Conservation (phyloP, 2,888 invertebrate species). For the Chelonus formosanus region DNA sequence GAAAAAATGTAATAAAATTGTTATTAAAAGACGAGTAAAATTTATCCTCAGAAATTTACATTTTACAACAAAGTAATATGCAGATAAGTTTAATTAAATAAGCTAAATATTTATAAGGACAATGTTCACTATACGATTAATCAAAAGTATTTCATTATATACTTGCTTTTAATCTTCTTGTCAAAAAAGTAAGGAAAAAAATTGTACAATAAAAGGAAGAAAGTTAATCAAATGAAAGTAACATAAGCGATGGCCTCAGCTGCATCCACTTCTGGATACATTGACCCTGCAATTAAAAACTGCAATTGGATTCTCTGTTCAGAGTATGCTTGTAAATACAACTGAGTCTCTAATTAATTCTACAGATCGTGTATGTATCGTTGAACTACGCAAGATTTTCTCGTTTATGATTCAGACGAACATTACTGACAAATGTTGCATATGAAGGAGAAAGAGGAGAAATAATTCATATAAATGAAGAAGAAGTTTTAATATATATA, state of each 20-base stretch:
- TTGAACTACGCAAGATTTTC: slow-evolving; percentile 18
- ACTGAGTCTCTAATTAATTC: slow-evolving; percentile 31
- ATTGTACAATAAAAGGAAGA: not conserved
- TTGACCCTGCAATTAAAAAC: slow-evolving; percentile 21
- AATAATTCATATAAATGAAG: slow-evolving; percentile 11
- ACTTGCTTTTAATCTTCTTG: no score
- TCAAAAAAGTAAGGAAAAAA: not conserved
- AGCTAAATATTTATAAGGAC: no score
- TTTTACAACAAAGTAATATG: no score
- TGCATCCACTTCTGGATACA: slow-evolving; percentile 5
- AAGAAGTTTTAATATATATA: slow-evolving; percentile 4
- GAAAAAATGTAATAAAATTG: no score
- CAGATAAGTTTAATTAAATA: no score
- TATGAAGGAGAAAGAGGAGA: slow-evolving; percentile 8
- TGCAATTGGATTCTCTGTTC: slow-evolving; percentile 20
- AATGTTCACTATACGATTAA: no score
- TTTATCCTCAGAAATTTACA: no score
- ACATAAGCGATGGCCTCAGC: slow-evolving; percentile 10
- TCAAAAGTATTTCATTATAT: no score
- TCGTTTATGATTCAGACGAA: slow-evolving; percentile 17
- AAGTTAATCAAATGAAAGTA: slow-evolving; percentile 4
- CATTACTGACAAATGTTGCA: slow-evolving; percentile 15
- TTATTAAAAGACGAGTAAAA: no score
- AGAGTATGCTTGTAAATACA: slow-evolving; percentile 20
- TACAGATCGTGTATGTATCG: slow-evolving; percentile 6